Evolutionary conservation across 2,113 vertebrate species (phyloP).

Genomic region (Peromyscus californicus): DNA sequence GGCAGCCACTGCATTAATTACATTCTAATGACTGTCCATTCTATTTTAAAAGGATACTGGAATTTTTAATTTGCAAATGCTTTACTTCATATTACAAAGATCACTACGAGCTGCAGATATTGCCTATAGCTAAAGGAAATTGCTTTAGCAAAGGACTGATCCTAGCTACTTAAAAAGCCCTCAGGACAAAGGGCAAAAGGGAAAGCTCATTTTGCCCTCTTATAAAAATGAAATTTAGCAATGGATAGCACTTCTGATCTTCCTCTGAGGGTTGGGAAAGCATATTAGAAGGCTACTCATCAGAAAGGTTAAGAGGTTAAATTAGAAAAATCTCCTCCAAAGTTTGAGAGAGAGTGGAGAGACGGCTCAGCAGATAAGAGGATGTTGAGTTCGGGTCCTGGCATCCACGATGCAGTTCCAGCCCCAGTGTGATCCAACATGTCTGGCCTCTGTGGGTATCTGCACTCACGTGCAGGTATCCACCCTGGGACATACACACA

Average conservation of each 20-base stretch:
- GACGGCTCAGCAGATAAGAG: not conserved
- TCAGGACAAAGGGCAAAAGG: constrained; percentile 34
- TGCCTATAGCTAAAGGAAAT: not conserved
- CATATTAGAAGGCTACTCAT: not conserved
- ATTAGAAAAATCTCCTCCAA: not conserved
- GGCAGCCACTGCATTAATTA: not conserved
- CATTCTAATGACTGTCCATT: not conserved
- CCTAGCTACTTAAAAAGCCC: constrained; percentile 21
- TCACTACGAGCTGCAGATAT: not conserved
- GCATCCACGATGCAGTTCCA: not conserved
- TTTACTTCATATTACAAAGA: constrained; percentile 42
- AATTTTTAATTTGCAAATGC: constrained; percentile 21
- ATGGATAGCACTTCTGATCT: not conserved
- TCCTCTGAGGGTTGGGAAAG: constrained; percentile 31
- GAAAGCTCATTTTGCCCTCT: not conserved
- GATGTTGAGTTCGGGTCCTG: not conserved
- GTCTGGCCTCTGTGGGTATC: not conserved
- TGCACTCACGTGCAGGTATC: not conserved
- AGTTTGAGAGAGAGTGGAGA: not conserved
- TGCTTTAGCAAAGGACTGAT: constrained; percentile 43
- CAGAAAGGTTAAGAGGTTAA: not conserved
- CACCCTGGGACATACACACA: not conserved
- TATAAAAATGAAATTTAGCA: constrained; percentile 54
- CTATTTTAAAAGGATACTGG: constrained; percentile 17
- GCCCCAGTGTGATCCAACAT: no score